phyloP scores from a whole-genome alignment of 2,113 vertebrate species.

The Pseudorectes ferrugineus region DNA sequence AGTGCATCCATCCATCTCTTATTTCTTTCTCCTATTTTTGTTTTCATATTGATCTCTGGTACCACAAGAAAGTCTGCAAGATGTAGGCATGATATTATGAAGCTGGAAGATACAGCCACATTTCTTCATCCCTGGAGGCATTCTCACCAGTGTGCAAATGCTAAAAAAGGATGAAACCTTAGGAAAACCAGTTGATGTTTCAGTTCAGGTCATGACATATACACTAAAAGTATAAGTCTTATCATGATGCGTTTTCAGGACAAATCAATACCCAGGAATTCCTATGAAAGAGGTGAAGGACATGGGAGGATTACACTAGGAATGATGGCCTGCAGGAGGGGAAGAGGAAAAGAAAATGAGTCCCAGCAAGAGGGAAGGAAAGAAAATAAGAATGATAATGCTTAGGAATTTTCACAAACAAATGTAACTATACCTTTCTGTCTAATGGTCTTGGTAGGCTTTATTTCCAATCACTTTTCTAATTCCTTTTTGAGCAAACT shows the following conservation, averaged over 20 bases:
- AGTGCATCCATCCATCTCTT: neutral
- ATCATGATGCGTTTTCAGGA: neutral
- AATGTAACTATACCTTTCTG: neutral
- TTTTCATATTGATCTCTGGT: neutral
- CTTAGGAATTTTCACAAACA: neutral
- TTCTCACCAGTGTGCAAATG: neutral
- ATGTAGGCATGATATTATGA: neutral
- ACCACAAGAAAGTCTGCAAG: neutral
- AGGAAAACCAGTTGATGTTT: neutral
- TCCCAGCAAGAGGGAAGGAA: neutral
- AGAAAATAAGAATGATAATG: neutral
- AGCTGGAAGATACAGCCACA: neutral
- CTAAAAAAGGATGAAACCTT: neutral
- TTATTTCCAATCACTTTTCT: neutral
- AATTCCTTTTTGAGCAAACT: neutral
- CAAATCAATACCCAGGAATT: neutral
- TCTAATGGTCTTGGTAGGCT: neutral
- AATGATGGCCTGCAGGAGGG: neutral
- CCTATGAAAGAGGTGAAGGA: neutral
- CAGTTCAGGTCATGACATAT: neutral
- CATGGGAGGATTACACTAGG: neutral
- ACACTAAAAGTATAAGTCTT: neutral
- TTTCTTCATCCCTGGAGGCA: neutral
- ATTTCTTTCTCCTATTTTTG: neutral
- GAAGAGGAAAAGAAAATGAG: neutral